phyloP scores from a whole-genome alignment of 1,140 invertebrate species.

The Calliphora vicina region DNA sequence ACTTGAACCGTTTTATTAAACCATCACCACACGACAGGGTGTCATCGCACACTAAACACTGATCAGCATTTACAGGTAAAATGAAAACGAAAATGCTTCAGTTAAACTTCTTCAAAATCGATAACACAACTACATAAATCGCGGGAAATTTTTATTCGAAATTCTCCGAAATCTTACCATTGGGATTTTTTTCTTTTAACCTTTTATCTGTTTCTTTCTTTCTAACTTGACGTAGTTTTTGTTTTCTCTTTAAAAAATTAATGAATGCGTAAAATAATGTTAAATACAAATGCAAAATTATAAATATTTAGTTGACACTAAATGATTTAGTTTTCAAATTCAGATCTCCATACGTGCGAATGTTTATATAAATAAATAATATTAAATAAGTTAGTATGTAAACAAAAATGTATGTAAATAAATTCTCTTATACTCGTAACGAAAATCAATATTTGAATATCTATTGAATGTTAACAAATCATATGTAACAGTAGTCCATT shows the following conservation, averaged over 20 bases:
- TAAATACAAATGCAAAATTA: background rate
- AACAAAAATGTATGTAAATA: too few species aligned
- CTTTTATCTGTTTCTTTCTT: background rate
- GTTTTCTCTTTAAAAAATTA: background rate
- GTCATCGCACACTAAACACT: background rate
- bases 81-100: conserved; percentile 1
- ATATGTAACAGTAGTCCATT: background rate
- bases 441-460: too few species aligned
- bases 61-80: background rate
- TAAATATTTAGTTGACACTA: background rate
- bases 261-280: background rate
- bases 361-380: background rate
- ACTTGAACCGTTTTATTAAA: background rate
- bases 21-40: background rate
- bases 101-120: background rate
- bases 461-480: background rate
- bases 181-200: background rate
- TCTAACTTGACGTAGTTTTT: background rate
- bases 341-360: background rate
- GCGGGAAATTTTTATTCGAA: background rate
- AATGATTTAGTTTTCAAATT: background rate
- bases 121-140: background rate
- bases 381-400: background rate
- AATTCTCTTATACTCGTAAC: too few species aligned
- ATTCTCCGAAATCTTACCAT: background rate